Conservation (phyloP, 2,113 vertebrate genomes). For the Naja naja region DNA sequence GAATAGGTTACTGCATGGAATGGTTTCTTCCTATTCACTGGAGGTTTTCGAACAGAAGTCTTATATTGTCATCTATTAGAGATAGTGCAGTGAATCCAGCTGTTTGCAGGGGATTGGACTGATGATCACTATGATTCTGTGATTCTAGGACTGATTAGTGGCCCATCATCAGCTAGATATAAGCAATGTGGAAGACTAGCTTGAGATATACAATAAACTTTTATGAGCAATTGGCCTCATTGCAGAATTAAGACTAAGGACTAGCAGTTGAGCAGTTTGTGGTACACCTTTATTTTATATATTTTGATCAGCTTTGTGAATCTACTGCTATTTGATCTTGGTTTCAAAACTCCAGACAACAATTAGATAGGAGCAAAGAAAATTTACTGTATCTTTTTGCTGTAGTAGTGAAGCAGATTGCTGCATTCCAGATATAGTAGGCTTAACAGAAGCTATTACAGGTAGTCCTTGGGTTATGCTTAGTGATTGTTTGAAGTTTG, state of each 20-base stretch:
- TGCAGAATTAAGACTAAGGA: not conserved
- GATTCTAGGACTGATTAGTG: not conserved
- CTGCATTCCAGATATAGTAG: not conserved
- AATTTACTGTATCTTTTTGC: not conserved
- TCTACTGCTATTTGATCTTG: not conserved
- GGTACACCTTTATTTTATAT: conserved; percentile 2
- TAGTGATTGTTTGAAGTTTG: not conserved
- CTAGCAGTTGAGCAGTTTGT: not conserved
- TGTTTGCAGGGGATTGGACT: not conserved
- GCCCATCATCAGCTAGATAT: not conserved
- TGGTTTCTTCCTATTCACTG: not conserved
- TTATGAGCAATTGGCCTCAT: not conserved
- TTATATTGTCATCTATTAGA: not conserved
- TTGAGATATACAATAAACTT: not conserved
- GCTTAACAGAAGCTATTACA: not conserved
- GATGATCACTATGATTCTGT: not conserved
- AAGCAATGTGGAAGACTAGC: not conserved
- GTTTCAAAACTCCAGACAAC: not conserved
- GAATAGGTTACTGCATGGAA: not conserved
- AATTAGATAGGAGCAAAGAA: not conserved
- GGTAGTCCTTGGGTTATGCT: not conserved
- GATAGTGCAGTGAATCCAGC: not conserved
- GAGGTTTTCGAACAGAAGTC: not conserved
- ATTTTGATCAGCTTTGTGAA: not conserved
- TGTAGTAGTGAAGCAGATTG: not conserved